Evolutionary conservation across 1,140 invertebrate genomes (phyloP).

Genomic region (Hylaeus volcanicus): DNA sequence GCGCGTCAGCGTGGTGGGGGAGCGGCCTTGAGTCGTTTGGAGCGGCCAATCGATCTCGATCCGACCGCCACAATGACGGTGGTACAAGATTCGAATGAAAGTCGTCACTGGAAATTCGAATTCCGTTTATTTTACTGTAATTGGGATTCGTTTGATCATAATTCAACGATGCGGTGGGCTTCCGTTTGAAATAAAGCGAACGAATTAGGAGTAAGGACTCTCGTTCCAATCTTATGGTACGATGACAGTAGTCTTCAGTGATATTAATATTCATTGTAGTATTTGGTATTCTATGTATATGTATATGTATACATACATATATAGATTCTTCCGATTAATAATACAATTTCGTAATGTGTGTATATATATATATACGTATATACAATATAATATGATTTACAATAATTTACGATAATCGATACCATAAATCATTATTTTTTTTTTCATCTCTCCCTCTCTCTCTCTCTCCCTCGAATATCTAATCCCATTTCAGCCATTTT

Average conservation of each 20-base stretch:
- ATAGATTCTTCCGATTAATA: constrained; percentile 69
- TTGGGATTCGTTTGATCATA: too few relatives aligned
- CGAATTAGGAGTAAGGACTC: too few relatives aligned
- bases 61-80: constrained; percentile 51
- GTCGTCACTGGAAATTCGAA: too few relatives aligned
- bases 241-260: constrained; percentile 59
- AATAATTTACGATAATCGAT: constrained; percentile 72
- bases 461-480: constrained; percentile 14
- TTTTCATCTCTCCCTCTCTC: constrained; percentile 30
- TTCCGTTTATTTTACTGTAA: too few relatives aligned
- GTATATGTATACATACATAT: constrained; percentile 57
- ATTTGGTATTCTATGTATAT: constrained; percentile 57
- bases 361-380: constrained; percentile 62
- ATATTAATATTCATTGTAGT: constrained; percentile 61
- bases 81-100: constrained; percentile 14
- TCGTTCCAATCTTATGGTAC: neutral
- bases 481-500: constrained; percentile 32
- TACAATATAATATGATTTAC: constrained; percentile 61
- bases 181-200: too few relatives aligned
- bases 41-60: neutral
- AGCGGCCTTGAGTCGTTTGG: too few relatives aligned
- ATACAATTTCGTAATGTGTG: constrained; percentile 61
- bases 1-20: too few relatives aligned
- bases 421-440: constrained; percentile 64
- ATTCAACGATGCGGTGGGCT: too few relatives aligned